Conservation (phyloP, 2,113 vertebrate species). For the Cyanoderma ruficeps region DNA sequence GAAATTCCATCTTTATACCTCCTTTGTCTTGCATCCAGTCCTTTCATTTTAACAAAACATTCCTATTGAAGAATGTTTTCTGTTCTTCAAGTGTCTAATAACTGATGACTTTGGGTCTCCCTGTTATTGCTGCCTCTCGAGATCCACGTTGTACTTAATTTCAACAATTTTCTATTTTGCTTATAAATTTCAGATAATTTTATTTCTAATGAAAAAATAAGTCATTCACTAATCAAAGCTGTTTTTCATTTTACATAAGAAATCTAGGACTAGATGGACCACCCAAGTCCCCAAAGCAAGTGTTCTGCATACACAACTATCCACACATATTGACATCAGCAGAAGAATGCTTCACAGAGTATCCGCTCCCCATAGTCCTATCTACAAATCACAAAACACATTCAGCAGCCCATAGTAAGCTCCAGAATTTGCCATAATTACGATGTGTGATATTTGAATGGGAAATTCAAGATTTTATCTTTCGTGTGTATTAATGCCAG, state of each 20-base stretch:
- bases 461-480: neutral
- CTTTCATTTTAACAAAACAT: neutral
- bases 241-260: neutral
- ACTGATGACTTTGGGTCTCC: neutral
- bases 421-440: slow-evolving; percentile 25
- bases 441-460: neutral
- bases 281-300: neutral
- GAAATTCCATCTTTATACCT: neutral
- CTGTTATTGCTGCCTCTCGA: neutral
- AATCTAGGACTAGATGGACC: neutral
- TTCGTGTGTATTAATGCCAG: neutral
- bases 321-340: neutral
- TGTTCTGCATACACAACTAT: neutral
- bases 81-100: neutral
- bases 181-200: neutral
- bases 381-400: slow-evolving; percentile 6
- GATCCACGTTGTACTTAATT: neutral
- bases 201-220: neutral
- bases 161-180: neutral
- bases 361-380: neutral
- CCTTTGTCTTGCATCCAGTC: neutral
- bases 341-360: neutral
- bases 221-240: neutral
- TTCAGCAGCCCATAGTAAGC: neutral
- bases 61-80: neutral